Base-by-base conservation (phyloP, 2,888 invertebrate species). In the Eristalinus aeneus region DNA sequence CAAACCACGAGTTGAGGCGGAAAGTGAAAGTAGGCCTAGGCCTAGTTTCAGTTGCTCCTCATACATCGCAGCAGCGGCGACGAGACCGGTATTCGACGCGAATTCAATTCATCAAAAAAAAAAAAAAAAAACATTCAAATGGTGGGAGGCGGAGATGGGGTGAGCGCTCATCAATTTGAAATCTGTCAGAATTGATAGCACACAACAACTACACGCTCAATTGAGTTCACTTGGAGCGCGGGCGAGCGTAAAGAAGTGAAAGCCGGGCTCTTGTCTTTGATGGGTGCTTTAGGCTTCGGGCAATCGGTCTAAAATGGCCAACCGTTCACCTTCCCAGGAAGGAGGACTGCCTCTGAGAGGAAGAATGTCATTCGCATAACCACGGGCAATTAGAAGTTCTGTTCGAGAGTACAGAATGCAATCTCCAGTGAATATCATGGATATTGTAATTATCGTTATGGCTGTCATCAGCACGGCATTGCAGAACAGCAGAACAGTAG, bases 1-100 rank as follows among this genome's bases (percentile, higher is more conserved):
- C 36, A 4, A 27, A 27, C 10, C 16, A 12, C 6, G 31, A 64
- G 54, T 27, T 27, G 5, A 71, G 27, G 63, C 31, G 27, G 36
- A 88, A 89, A 89, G 89, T 88, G 89, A 88, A 89, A 89, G 88
- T 88, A 78, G 86, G 85, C 73, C 84, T 88, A 88, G 88, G 87
- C 88, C 88, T 88, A 88, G 74, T 75, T 79, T 84, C 65, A 61
- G 34, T 1, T 73, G 34, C 53, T 27, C 27, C 27, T 5, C 27
- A 27, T 27, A 2, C 27, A 27, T 27, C 27, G 2, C 27, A 27
- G 2, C 68, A 46, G 34, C 77, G 72, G 60, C 53, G 56, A 9
- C n/a, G n/a, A n/a, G n/a, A n/a, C 10, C 20, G 39, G 36, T 54
- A 23, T 56, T 56, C 23, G 36, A 56, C 76, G 65, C 64, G 65